phyloP scores from a whole-genome alignment of 2,888 invertebrate species.

The Drosophila mimica region DNA sequence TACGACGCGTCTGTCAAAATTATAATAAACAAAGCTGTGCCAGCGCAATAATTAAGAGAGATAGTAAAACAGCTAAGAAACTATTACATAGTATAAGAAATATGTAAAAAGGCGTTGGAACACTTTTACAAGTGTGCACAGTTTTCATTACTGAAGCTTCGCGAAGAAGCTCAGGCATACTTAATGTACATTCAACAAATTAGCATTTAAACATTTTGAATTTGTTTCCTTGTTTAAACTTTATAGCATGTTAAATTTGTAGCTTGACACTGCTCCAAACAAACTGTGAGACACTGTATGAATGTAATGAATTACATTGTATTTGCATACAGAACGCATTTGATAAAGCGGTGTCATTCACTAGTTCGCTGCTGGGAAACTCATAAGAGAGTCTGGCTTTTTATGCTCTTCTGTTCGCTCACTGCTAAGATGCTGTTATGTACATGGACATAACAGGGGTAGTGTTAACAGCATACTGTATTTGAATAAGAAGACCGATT shows the following conservation, averaged over 20 bases:
- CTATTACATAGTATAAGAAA: background rate
- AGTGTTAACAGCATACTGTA: background rate
- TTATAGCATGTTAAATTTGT: too few relatives aligned
- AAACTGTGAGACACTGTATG: too few relatives aligned
- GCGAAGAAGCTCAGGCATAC: background rate
- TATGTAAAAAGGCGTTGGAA: background rate
- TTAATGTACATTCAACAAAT: too few relatives aligned
- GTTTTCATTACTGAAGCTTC: background rate
- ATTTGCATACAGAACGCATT: background rate
- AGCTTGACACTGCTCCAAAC: too few relatives aligned
- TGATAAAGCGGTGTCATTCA: background rate
- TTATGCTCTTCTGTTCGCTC: background rate
- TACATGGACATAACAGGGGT: constrained; percentile 27
- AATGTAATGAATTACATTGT: background rate
- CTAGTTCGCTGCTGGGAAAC: background rate
- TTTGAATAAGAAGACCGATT: constrained; percentile 7
- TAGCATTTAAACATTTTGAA: too few relatives aligned
- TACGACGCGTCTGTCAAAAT: background rate
- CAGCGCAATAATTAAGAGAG: background rate
- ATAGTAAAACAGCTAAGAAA: background rate
- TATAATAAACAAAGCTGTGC: background rate
- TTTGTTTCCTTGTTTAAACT: too few relatives aligned
- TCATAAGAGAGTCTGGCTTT: background rate
- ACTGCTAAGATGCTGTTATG: constrained; percentile 26
- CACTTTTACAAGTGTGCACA: background rate